Evolutionary conservation across 2,113 vertebrate genomes (phyloP).

Genomic region (Amazona guildingii): DNA sequence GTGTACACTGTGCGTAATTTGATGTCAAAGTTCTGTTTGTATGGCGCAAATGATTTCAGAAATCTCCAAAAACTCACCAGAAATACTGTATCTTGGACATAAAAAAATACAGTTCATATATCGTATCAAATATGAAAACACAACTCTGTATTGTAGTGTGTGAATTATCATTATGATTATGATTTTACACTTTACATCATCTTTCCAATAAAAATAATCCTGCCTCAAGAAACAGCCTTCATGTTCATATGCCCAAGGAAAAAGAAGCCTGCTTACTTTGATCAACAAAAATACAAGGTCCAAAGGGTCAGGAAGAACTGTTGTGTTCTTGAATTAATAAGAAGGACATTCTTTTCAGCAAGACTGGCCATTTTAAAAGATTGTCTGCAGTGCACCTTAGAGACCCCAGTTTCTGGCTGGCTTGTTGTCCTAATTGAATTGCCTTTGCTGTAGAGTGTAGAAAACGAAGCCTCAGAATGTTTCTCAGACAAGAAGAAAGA

Average conservation of each 20-base stretch:
- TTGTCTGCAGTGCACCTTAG: neutral
- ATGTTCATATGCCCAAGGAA: neutral
- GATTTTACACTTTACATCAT: neutral
- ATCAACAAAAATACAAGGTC: conserved; percentile 34
- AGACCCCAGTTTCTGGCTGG: neutral
- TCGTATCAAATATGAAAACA: neutral
- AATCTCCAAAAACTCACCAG: neutral
- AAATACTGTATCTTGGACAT: neutral
- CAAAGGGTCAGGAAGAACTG: neutral
- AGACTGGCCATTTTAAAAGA: neutral
- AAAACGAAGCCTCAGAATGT: conserved; percentile 25
- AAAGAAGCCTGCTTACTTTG: neutral
- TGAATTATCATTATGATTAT: conserved; percentile 2
- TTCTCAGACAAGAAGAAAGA: neutral
- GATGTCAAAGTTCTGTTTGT: neutral
- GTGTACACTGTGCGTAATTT: neutral
- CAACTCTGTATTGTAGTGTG: neutral
- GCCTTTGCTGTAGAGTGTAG: neutral
- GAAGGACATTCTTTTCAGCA: neutral
- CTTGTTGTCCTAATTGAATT: conserved; percentile 54
- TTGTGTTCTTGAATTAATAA: conserved; percentile 29
- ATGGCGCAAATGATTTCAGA: neutral
- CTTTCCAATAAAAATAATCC: neutral
- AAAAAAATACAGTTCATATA: neutral
- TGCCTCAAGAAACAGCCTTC: neutral